A percentile compares a stretch with the other conserved stretches of the same genome.
Conservation (phyloP, 2,113 vertebrate genomes). For the Excalfactoria chinensis region DNA sequence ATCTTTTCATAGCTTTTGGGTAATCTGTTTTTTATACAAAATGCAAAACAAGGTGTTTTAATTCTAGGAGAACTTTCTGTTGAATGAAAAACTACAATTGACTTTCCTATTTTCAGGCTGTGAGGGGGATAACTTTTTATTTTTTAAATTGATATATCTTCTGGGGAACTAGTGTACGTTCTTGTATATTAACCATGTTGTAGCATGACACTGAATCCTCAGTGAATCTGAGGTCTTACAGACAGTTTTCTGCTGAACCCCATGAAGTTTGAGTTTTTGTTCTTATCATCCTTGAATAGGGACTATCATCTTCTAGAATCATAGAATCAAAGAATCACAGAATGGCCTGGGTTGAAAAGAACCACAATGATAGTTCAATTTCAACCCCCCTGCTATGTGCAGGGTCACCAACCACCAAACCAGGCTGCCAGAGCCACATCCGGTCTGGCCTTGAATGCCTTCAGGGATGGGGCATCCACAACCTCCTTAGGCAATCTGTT, state of each 20-base stretch:
- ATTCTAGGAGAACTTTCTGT: background rate
- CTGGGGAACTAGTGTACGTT: background rate
- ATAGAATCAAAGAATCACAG: no score
- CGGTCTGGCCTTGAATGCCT: no score
- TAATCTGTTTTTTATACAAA: background rate
- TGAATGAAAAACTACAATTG: slow-evolving; percentile 6
- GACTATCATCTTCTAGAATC: background rate
- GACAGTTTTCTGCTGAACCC: background rate
- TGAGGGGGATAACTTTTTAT: background rate
- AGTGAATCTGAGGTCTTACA: background rate
- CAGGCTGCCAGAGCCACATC: no score
- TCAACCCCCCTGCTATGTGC: no score
- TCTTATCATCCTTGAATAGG: background rate
- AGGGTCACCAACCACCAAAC: no score
- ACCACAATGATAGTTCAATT: no score
- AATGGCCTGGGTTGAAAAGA: no score
- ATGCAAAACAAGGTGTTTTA: background rate
- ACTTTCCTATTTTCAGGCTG: background rate
- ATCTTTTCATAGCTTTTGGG: slow-evolving; percentile 22
- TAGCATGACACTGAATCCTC: background rate
- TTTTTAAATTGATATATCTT: background rate
- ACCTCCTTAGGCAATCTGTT: no score
- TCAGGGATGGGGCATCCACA: no score
- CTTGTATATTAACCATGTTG: background rate
- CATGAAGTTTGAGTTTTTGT: background rate